A percentile compares a stretch with the other conserved stretches of the same genome.
Evolutionary conservation across 35 echinoderm and acorn worm species (phyloP).

Genomic region (Ophiothrix spiculata): DNA sequence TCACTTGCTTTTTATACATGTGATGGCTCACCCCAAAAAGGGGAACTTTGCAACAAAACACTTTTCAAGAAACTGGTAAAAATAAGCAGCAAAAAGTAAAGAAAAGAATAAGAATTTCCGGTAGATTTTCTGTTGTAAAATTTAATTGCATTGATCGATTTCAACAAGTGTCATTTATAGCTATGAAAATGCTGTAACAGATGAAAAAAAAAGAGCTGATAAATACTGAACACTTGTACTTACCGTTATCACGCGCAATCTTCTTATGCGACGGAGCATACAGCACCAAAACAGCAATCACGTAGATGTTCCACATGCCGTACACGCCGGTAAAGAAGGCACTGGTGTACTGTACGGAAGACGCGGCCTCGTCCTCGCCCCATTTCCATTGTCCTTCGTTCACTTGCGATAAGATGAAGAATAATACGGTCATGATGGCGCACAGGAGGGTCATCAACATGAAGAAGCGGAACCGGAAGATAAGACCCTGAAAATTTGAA

Average conservation of each 20-base stretch:
- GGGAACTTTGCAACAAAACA: no score
- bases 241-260: conserved; percentile 30
- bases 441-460: conserved; percentile 85
- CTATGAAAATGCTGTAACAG: no score
- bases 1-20: no score
- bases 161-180: no score
- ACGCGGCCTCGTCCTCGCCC: conserved; percentile 41
- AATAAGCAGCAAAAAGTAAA: no score
- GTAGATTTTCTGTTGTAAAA: no score
- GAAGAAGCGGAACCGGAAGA: conserved; percentile 97
- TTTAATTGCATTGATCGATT: no score
- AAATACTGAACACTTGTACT: no score
- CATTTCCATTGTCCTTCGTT: conserved; percentile 68
- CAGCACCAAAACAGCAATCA: conserved; percentile 78
- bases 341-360: conserved; percentile 75
- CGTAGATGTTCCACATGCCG: conserved; percentile 98
- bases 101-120: no score
- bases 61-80: no score
- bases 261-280: conserved; percentile 94
- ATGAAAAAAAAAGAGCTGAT: no score
- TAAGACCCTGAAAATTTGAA: conserved; percentile 71
- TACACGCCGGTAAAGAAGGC: conserved; percentile 96
- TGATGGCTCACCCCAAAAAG: no score
- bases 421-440: conserved; percentile 87
- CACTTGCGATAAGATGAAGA: conserved; percentile 92